Evolutionary conservation across 2,888 invertebrate genomes (phyloP).

Genomic region (Elegia similella): DNA sequence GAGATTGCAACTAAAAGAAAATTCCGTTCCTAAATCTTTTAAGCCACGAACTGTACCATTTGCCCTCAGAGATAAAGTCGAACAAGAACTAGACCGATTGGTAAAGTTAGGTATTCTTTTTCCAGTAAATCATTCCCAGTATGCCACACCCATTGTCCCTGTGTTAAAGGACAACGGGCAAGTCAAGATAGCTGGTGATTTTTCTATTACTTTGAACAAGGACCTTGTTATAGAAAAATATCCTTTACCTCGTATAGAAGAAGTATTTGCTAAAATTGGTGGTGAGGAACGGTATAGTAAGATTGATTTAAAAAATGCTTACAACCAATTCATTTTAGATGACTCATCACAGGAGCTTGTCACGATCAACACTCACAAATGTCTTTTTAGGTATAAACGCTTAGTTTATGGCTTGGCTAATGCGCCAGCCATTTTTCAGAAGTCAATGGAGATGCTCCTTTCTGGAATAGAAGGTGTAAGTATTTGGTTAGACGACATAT

Average conservation of each 20-base stretch:
- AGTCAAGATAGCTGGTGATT: conserved; percentile 24
- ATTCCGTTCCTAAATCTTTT: conserved; percentile 26
- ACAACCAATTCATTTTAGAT: too few species aligned
- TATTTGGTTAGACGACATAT: conserved; percentile 35
- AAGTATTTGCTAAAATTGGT: too few species aligned
- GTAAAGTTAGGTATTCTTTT: conserved; percentile 29
- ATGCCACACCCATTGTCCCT: conserved; percentile 31
- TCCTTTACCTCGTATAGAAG: too few species aligned
- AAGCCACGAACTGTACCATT: conserved; percentile 35
- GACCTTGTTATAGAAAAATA: too few species aligned
- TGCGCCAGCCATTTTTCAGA: too few species aligned
- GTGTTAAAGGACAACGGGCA: conserved; percentile 26
- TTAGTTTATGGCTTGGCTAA: too few species aligned
- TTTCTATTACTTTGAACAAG: too few species aligned
- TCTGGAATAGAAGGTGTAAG: conserved; percentile 28
- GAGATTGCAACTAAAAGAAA: conserved; percentile 22
- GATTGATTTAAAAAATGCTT: too few species aligned
- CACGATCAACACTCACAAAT: too few species aligned
- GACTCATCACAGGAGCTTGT: too few species aligned
- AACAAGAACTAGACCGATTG: conserved; percentile 29
- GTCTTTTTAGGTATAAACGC: too few species aligned
- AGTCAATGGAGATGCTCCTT: conserved; percentile 28
- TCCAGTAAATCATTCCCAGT: conserved; percentile 26
- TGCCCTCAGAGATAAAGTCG: conserved; percentile 31
- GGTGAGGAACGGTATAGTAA: too few species aligned